Percentiles rank a stretch among this genome's conserved stretches.
phyloP scores from a whole-genome alignment of 2,113 vertebrate species.

The Tauraco erythrolophus region DNA sequence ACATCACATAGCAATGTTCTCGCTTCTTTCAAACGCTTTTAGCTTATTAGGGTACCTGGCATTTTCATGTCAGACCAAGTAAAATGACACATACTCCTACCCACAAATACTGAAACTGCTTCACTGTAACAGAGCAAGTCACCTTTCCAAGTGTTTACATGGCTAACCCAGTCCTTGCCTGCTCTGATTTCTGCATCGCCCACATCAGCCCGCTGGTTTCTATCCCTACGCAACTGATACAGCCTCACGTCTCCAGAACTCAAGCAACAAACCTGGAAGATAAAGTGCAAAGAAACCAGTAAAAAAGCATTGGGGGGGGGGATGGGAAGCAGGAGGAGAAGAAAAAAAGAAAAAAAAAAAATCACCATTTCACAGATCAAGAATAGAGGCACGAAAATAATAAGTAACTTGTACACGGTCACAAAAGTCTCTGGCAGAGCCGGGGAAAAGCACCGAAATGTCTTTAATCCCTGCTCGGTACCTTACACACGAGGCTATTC shows the following conservation, averaged over 20 bases:
- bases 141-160: background rate
- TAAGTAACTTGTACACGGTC: conserved; percentile 56
- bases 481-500: conserved; percentile 67
- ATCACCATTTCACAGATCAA: conserved; percentile 51
- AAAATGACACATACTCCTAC: background rate
- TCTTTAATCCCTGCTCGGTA: conserved; percentile 62
- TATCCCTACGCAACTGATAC: background rate
- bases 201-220: background rate
- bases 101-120: background rate
- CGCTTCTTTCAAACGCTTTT: background rate
- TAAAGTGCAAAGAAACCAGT: conserved; percentile 34
- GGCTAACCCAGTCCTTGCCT: background rate
- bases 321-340: rapidly evolving
- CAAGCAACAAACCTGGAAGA: background rate
- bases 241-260: background rate
- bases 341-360: background rate
- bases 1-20: background rate
- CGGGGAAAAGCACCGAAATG: conserved; percentile 50
- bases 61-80: background rate
- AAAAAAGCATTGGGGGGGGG: conserved; percentile 11
- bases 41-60: background rate
- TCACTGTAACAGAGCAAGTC: background rate
- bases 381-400: conserved; percentile 57
- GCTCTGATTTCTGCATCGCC: background rate
- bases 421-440: conserved; percentile 65